A percentile compares a stretch with the other conserved stretches of the same genome.
Evolutionary conservation across 2,888 invertebrate genomes (phyloP).

Genomic region (Silvanus unidentatus): DNA sequence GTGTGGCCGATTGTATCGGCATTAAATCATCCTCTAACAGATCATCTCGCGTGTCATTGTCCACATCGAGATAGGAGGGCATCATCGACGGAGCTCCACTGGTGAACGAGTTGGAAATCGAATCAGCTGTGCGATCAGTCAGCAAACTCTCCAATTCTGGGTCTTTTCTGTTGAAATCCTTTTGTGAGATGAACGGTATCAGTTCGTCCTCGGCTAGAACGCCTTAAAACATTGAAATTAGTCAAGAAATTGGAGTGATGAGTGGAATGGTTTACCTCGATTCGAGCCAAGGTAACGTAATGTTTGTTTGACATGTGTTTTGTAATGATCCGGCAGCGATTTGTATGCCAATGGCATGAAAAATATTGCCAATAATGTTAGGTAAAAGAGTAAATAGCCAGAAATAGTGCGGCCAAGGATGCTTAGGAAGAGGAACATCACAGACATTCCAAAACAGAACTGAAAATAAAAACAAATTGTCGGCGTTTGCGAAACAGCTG

Average conservation of each 20-base stretch:
- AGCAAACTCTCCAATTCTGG: conserved; percentile 37
- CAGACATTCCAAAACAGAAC: conserved; percentile 42
- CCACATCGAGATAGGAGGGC: conserved; percentile 43
- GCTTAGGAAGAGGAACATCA: conserved; percentile 35
- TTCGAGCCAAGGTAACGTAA: conserved; percentile 19
- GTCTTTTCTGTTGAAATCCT: conserved; percentile 32
- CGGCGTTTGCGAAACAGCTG: neutral
- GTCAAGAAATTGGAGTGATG: neutral
- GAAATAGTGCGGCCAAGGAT: conserved; percentile 40
- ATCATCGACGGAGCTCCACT: conserved; percentile 33
- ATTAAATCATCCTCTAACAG: conserved; percentile 43
- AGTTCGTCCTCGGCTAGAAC: conserved; percentile 42
- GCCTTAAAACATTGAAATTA: conserved; percentile 24
- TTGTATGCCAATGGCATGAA: conserved; percentile 31
- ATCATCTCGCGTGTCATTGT: conserved; percentile 32
- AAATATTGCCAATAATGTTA: conserved; percentile 30
- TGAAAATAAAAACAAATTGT: conserved; percentile 25
- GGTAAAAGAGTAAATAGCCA: conserved; percentile 36
- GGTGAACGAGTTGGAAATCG: conserved; percentile 38
- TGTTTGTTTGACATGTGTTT: neutral
- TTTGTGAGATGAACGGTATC: conserved; percentile 39
- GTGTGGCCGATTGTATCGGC: conserved; percentile 20
- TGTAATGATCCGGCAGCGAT: conserved; percentile 29
- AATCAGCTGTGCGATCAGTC: conserved; percentile 42
- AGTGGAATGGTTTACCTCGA: conserved; percentile 23